A percentile compares a stretch with the other conserved stretches of the same genome.
Evolutionary conservation across 2,113 vertebrate species (phyloP).

Genomic region (Lamprologus ornatipinnis): DNA sequence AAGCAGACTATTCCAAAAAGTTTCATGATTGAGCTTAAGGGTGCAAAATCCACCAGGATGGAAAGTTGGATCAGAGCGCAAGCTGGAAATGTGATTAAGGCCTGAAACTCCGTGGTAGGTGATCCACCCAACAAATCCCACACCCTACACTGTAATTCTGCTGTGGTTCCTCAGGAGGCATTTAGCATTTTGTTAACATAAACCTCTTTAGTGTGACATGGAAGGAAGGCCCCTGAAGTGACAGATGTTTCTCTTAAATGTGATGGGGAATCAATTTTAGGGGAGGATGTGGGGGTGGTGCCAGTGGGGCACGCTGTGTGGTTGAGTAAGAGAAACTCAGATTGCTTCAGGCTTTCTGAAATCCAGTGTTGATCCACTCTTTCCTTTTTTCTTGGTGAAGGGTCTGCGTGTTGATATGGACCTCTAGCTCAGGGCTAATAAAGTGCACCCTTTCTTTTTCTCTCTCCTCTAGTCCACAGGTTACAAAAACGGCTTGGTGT

Average conservation of each 20-base stretch:
- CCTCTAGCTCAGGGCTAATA: constrained; percentile 9
- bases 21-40: constrained; percentile 19
- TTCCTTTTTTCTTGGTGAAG: not conserved
- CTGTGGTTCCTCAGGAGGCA: constrained; percentile 41
- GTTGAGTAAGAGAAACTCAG: not conserved
- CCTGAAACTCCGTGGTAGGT: constrained; percentile 25
- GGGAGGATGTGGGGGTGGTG: not conserved
- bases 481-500: not conserved
- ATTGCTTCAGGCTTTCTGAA: constrained; percentile 47
- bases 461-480: not conserved
- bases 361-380: constrained; percentile 14
- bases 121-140: constrained; percentile 38
- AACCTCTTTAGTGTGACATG: constrained; percentile 63
- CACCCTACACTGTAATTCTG: constrained; percentile 10
- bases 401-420: not conserved
- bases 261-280: not conserved
- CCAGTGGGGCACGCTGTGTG: not conserved
- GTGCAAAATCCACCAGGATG: constrained; percentile 37
- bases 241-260: constrained; percentile 64
- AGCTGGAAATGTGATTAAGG: constrained; percentile 59
- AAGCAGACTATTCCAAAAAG: constrained; percentile 8
- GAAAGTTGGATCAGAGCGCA: constrained; percentile 39
- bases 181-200: constrained; percentile 62
- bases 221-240: constrained; percentile 53
- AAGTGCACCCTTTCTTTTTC: not conserved